Evolutionary conservation across 2,888 invertebrate species (phyloP).

Genomic region (Drosophila austrosaltans): DNA sequence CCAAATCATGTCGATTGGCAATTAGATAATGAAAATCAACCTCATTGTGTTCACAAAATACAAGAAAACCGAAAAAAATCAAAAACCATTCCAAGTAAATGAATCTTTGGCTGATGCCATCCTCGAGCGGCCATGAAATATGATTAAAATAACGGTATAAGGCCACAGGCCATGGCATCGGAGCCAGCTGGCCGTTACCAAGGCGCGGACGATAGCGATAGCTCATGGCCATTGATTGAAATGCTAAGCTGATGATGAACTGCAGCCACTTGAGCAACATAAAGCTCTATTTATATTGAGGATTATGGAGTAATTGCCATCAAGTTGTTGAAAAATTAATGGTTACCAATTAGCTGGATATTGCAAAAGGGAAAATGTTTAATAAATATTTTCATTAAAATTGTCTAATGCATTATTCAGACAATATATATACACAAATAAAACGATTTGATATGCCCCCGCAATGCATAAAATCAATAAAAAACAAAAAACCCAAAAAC

Average conservation of each 20-base stretch:
- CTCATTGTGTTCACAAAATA: conserved; percentile 61
- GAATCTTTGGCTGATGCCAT: conserved; percentile 38
- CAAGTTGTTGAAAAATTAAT: conserved; percentile 42
- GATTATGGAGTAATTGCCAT: conserved; percentile 37
- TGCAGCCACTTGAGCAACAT: neutral
- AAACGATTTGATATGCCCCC: neutral
- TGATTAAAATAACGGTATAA: conserved; percentile 62
- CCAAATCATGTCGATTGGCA: conserved; percentile 59
- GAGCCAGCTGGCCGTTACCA: conserved; percentile 50
- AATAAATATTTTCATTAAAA: conserved; percentile 10
- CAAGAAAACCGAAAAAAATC: conserved; percentile 53
- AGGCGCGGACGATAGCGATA: conserved; percentile 66
- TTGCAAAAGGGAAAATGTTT: neutral
- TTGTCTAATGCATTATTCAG: conserved; percentile 7
- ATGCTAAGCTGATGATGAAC: conserved; percentile 24
- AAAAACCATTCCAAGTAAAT: conserved; percentile 48
- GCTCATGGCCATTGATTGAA: conserved; percentile 41
- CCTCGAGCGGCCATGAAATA: conserved; percentile 74
- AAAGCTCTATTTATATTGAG: conserved; percentile 29
- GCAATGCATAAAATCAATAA: conserved; percentile 6
- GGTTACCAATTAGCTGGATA: neutral
- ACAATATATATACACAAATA: neutral
- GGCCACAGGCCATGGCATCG: conserved; percentile 64
- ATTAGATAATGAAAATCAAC: conserved; percentile 69
- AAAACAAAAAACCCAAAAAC: neutral